Evolutionary conservation across 2,113 vertebrate species (phyloP).

Genomic region (Gavia stellata): DNA sequence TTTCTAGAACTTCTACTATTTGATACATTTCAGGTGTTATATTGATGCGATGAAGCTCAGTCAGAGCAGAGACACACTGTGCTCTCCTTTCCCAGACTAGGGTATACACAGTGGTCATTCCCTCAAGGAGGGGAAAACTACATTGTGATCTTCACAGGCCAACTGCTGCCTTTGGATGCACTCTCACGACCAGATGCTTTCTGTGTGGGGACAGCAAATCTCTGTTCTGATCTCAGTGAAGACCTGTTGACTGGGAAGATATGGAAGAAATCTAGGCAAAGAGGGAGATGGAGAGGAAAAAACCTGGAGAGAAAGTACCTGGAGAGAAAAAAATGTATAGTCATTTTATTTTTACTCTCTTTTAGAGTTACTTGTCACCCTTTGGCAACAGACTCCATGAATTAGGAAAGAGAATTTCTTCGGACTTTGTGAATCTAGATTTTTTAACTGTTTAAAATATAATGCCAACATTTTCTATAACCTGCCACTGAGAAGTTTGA

Average conservation of each 20-base stretch:
- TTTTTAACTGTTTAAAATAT: neutral
- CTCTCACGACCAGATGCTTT: neutral
- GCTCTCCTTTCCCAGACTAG: neutral
- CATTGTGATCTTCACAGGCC: neutral
- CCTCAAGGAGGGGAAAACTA: neutral
- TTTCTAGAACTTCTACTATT: neutral
- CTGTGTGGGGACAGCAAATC: neutral
- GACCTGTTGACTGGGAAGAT: neutral
- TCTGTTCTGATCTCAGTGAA: neutral
- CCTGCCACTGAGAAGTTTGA: neutral
- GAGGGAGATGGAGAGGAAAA: neutral
- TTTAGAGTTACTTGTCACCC: neutral
- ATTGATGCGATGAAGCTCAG: accelerated
- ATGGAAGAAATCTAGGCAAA: neutral
- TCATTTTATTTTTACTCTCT: neutral
- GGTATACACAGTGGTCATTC: neutral
- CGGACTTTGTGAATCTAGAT: neutral
- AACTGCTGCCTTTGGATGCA: neutral
- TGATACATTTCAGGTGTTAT: neutral
- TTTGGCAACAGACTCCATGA: neutral
- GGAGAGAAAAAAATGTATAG: neutral
- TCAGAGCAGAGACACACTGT: neutral
- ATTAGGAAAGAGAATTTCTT: neutral
- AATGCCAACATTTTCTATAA: neutral
- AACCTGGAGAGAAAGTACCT: neutral